Percentiles rank a stretch among this genome's conserved stretches.
Evolutionary conservation across 2,797 vertebrate species (phyloP).

Genomic region (Takifugu rubripes): DNA sequence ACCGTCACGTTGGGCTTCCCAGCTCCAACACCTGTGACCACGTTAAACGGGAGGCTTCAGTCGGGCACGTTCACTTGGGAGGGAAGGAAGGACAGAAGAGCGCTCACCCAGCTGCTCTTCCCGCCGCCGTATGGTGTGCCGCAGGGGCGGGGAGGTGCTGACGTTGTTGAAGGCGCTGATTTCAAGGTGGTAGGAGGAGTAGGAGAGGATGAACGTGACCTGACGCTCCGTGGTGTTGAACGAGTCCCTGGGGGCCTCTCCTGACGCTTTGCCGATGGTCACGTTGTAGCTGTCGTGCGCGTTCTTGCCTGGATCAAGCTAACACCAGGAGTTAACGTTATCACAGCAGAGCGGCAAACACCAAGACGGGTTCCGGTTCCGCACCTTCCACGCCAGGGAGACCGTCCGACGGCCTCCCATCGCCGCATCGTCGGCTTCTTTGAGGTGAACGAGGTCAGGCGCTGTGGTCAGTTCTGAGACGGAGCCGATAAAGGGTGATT

Average conservation of each 20-base stretch:
- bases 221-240: conserved; percentile 15
- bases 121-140: conserved; percentile 11
- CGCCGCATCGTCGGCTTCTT: conserved; percentile 19
- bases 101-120: conserved; percentile 18
- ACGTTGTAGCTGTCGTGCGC: conserved; percentile 59
- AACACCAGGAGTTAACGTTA: neutral
- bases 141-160: conserved; percentile 58
- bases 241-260: conserved; percentile 4
- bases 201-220: conserved; percentile 65
- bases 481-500: neutral
- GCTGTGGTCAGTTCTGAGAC: conserved; percentile 69
- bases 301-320: conserved; percentile 59
- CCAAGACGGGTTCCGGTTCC: neutral
- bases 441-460: conserved; percentile 57
- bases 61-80: neutral
- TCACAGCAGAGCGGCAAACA: too few relatives aligned
- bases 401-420: conserved; percentile 64
- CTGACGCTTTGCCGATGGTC: conserved; percentile 69
- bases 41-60: neutral
- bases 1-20: conserved; percentile 66
- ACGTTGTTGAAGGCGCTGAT: conserved; percentile 62
- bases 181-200: conserved; percentile 60
- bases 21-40: conserved; percentile 50
- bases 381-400: conserved; percentile 76
- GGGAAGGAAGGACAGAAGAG: neutral